Conservation (phyloP, 2,888 invertebrate species). For the Noctuana brunneofusca region DNA sequence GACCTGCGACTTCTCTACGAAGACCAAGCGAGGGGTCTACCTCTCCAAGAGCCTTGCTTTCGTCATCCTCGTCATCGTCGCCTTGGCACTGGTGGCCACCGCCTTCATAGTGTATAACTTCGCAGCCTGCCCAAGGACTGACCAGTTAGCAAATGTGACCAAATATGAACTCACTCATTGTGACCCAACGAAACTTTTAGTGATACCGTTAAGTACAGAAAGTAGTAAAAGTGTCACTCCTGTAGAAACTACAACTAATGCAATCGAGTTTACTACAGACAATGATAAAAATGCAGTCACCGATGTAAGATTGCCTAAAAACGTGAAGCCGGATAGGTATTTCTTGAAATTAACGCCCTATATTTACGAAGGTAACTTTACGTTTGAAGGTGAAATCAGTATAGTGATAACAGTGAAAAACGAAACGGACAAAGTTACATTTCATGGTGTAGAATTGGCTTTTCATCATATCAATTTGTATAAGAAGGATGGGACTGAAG, state of each 20-base stretch:
- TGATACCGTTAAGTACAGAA: conserved; percentile 70
- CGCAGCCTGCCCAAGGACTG: conserved; percentile 84
- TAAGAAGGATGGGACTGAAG: conserved; percentile 62
- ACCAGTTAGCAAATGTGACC: conserved; percentile 71
- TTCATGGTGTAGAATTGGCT: conserved; percentile 88
- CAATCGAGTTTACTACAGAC: conserved; percentile 43
- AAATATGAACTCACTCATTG: conserved; percentile 72
- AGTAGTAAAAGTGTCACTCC: conserved; percentile 63
- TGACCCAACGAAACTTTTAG: conserved; percentile 69
- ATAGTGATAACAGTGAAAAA: conserved; percentile 84
- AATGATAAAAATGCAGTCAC: conserved; percentile 48
- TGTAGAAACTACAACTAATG: conserved; percentile 58
- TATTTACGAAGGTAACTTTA: conserved; percentile 89
- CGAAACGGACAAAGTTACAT: conserved; percentile 86
- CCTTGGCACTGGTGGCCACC: conserved; percentile 86
- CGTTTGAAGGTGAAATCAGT: conserved; percentile 88
- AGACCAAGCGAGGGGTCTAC: conserved; percentile 83
- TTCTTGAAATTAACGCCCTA: conserved; percentile 88
- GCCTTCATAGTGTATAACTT: conserved; percentile 90
- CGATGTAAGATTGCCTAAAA: conserved; percentile 87
- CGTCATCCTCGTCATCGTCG: conserved; percentile 84
- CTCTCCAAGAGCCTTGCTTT: conserved; percentile 85
- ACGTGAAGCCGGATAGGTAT: conserved; percentile 87
- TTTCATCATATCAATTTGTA: conserved; percentile 83
- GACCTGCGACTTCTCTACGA: conserved; percentile 84